phyloP scores from a whole-genome alignment of 2,797 vertebrate species.

The Nothura maculosa region DNA sequence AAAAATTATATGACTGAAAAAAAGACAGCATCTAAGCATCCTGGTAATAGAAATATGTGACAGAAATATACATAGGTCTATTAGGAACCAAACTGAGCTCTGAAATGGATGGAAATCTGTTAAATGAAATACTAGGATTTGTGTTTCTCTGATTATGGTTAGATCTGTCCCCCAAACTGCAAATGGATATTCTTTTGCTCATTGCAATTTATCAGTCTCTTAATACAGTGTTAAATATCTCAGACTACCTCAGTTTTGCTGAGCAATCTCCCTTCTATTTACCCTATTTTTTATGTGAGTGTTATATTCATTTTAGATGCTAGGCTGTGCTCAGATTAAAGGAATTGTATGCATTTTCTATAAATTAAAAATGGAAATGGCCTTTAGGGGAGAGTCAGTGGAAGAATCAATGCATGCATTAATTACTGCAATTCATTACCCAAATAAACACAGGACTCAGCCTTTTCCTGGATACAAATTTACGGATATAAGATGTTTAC shows the following conservation, averaged over 20 bases:
- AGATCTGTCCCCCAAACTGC: background rate
- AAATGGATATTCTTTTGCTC: background rate
- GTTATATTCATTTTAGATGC: constrained; percentile 63
- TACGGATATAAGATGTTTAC: constrained; percentile 85
- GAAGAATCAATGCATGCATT: constrained; percentile 96
- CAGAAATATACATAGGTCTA: background rate
- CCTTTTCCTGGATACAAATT: constrained; percentile 92
- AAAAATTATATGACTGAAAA: background rate
- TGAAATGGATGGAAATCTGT: background rate
- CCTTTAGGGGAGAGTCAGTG: constrained; percentile 91
- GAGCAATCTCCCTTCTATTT: constrained; percentile 8
- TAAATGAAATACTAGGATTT: background rate
- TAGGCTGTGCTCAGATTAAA: constrained; percentile 69
- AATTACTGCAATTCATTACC: constrained; percentile 99
- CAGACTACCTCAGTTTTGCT: constrained; percentile 18
- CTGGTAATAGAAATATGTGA: constrained; percentile 6
- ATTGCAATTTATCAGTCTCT: background rate
- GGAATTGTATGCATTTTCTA: constrained; percentile 85
- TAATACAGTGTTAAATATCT: constrained; percentile 3
- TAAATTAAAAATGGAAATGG: constrained; percentile 97
- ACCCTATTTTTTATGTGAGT: background rate
- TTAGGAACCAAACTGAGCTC: background rate
- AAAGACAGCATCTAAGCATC: background rate
- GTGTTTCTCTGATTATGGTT: background rate
- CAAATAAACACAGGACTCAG: constrained; percentile 94